These are phyloP conservation scores for Trichopria drosophilae DNA, from an alignment of 2,888 invertebrate genomes.

Conservation along the genomic window DNA sequence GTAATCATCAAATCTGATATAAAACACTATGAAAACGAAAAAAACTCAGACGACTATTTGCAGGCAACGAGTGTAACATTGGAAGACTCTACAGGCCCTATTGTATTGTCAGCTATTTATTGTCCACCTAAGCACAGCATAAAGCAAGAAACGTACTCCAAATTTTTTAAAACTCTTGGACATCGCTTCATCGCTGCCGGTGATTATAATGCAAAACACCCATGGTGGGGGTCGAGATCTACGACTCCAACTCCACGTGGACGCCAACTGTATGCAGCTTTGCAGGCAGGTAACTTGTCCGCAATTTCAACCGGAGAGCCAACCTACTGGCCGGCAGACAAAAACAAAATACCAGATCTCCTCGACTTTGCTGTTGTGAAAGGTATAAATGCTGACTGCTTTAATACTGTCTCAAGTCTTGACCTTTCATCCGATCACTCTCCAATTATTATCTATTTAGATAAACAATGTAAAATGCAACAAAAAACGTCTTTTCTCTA, in stretches of 20 bases:
- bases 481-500: background rate
- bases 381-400: constrained; percentile 27
- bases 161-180: background rate
- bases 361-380: constrained; percentile 38
- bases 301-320: too few species aligned
- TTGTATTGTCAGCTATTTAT: constrained; percentile 32
- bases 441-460: constrained; percentile 34
- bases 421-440: constrained; percentile 40
- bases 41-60: background rate
- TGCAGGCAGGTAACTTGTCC: too few species aligned
- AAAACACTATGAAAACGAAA: background rate
- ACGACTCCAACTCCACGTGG: constrained; percentile 19
- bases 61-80: constrained; percentile 7
- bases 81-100: background rate
- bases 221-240: constrained; percentile 33
- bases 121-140: constrained; percentile 35
- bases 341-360: constrained; percentile 38
- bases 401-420: constrained; percentile 22
- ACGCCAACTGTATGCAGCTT: too few species aligned
- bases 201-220: constrained; percentile 29
- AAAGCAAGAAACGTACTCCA: constrained; percentile 25
- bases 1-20: constrained; percentile 16
- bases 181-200: background rate
- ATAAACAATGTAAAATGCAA: background rate
- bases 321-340: constrained; percentile 40